These are phyloP conservation scores for Zalophus californianus DNA, from an alignment of 2,797 vertebrate genomes.

Conservation along the genomic window DNA sequence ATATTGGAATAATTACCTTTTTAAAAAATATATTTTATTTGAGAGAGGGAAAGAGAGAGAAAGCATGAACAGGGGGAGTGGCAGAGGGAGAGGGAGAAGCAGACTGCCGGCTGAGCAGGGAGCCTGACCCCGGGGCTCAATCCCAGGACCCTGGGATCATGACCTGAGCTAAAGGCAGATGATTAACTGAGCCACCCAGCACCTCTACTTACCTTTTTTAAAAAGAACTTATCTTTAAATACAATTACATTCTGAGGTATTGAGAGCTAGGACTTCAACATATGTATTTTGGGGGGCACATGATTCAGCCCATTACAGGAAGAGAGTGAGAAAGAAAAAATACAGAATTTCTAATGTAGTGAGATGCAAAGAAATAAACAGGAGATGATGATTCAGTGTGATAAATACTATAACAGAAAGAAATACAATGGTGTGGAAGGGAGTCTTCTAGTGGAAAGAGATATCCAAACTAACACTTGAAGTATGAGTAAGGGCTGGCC, in stretches of 20 bases:
- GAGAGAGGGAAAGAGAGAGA: no score
- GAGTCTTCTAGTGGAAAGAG: not conserved
- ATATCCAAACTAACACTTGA: not conserved
- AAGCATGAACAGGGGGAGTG: no score
- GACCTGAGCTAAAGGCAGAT: no score
- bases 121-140: no score
- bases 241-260: not conserved
- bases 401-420: not conserved
- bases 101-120: no score
- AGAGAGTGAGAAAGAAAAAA: not conserved
- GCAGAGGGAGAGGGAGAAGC: no score
- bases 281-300: not conserved
- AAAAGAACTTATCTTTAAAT: not conserved
- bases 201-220: not conserved
- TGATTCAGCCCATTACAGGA: not conserved
- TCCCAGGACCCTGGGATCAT: no score
- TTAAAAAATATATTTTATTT: not conserved
- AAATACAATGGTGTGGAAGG: not conserved
- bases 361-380: not conserved
- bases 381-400: not conserved
- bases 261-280: not conserved
- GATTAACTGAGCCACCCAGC: no score
- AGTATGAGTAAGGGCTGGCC: not conserved
- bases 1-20: not conserved
- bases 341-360: not conserved